These are phyloP conservation scores for Syncerus caffer DNA, from an alignment of 2,797 vertebrate species.

Conservation along the genomic window DNA sequence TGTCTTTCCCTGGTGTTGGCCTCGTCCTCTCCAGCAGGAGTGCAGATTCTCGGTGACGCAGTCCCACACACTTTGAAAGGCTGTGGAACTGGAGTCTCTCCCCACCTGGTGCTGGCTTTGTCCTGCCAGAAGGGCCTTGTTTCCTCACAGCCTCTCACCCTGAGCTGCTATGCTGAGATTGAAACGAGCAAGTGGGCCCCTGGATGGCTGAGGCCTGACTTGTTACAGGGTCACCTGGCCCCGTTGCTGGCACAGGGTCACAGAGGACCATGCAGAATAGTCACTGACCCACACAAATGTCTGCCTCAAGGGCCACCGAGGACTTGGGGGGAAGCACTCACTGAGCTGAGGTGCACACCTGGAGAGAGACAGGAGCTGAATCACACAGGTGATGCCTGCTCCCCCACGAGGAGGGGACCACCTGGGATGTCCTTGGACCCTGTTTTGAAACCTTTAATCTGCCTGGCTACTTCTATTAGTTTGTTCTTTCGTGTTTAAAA, in stretches of 20 bases:
- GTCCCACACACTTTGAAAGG: not conserved
- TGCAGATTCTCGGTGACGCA: fast-evolving
- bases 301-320: not conserved
- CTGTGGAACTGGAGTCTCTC: not conserved
- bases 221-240: not conserved
- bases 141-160: not conserved
- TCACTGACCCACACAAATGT: not conserved
- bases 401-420: not conserved
- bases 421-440: not conserved
- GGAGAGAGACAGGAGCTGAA: not conserved
- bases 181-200: not conserved
- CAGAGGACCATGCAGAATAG: not conserved
- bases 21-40: not conserved
- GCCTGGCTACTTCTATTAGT: not conserved
- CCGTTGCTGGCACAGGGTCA: not conserved
- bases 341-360: not conserved
- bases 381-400: not conserved
- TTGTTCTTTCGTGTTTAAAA: not conserved
- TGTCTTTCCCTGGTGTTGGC: not conserved
- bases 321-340: not conserved
- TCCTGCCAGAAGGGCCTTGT: not conserved
- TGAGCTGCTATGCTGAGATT: not conserved
- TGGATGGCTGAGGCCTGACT: not conserved
- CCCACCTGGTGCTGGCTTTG: no score
- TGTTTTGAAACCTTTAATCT: not conserved